These are phyloP conservation scores for Rhodeus uyekii DNA, from an alignment of 2,797 vertebrate species.

Conservation along the genomic window DNA sequence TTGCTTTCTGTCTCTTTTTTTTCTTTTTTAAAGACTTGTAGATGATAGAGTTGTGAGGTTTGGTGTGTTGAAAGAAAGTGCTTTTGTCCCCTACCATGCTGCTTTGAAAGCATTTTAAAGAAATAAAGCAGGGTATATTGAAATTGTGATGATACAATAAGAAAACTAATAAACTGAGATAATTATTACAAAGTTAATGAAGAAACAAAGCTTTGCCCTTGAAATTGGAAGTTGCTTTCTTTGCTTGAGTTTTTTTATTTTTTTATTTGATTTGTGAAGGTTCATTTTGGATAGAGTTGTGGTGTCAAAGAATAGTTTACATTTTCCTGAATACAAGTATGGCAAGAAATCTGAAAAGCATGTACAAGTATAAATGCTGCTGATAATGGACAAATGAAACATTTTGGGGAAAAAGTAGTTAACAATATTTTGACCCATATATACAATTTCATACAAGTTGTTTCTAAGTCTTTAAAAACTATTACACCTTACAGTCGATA, in stretches of 20 bases:
- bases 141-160: constrained; percentile 72
- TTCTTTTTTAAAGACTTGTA: constrained; percentile 72
- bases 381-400: background rate
- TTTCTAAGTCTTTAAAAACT: constrained; percentile 55
- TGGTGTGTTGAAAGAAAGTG: constrained; percentile 77
- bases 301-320: background rate
- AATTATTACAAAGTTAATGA: constrained; percentile 21
- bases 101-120: constrained; percentile 58
- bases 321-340: constrained; percentile 10
- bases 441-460: background rate
- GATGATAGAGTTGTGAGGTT: constrained; percentile 78
- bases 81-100: constrained; percentile 63
- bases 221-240: background rate
- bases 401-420: too few relatives aligned
- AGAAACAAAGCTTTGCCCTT: constrained; percentile 44
- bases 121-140: constrained; percentile 78
- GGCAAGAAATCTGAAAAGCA: background rate
- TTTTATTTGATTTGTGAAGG: background rate
- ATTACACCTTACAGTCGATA: constrained; percentile 72
- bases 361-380: background rate
- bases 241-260: background rate
- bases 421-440: constrained; percentile 1
- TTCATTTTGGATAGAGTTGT: background rate
- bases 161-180: constrained; percentile 63
- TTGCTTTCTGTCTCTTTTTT: constrained; percentile 48